A percentile compares a stretch with the other conserved stretches of the same genome.
Evolutionary conservation across 2,797 vertebrate genomes (phyloP).

Genomic region (Parauchenoglanis ngamensis): DNA sequence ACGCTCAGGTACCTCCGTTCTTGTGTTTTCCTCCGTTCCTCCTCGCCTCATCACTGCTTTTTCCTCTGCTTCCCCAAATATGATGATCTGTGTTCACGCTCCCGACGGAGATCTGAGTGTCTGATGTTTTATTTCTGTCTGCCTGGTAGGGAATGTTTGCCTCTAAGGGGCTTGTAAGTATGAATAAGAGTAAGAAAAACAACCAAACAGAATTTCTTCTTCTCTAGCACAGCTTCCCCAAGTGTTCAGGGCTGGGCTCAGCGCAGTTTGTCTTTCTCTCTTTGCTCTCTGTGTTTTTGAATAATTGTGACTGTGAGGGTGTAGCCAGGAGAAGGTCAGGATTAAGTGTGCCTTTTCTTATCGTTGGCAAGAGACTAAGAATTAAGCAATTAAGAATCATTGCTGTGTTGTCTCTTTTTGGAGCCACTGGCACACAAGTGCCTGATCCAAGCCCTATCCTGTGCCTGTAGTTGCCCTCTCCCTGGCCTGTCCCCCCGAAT

Average conservation of each 20-base stretch:
- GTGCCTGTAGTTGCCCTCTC: slow-evolving; percentile 13
- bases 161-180: slow-evolving; percentile 82
- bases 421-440: slow-evolving; percentile 36
- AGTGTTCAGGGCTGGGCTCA: slow-evolving; percentile 55
- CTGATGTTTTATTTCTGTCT: slow-evolving; percentile 72
- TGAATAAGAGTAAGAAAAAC: slow-evolving; percentile 52
- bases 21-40: slow-evolving; percentile 49
- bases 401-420: not conserved
- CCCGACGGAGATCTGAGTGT: slow-evolving; percentile 59
- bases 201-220: slow-evolving; percentile 26
- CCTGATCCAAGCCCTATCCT: slow-evolving; percentile 48
- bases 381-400: not conserved
- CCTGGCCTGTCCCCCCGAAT: slow-evolving; percentile 21
- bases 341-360: not conserved
- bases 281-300: not conserved
- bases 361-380: not conserved
- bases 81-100: slow-evolving; percentile 23
- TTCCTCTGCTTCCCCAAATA: not conserved
- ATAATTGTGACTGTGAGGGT: not conserved
- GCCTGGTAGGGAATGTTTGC: slow-evolving; percentile 79
- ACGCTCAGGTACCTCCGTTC: slow-evolving; percentile 83
- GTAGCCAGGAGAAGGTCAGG: not conserved
- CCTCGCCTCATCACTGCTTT: not conserved
- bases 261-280: not conserved
- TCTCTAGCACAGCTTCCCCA: slow-evolving; percentile 35